Base-by-base conservation (phyloP, 2,888 invertebrate species). In the Protonemura montana region DNA sequence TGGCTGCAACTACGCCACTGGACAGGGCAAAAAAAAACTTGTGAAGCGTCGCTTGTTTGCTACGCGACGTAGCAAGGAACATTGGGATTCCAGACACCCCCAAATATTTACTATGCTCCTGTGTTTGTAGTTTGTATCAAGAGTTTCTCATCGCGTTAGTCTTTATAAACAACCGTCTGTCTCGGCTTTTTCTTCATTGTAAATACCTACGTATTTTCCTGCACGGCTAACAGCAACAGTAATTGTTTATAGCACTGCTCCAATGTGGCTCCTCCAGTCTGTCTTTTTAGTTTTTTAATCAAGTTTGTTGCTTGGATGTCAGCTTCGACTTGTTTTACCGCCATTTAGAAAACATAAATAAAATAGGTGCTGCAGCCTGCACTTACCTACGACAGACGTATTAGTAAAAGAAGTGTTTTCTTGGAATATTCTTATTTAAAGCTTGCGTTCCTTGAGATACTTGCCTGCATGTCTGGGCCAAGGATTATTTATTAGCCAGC, bases 181-280 rank as follows among this genome's bases (percentile, higher is more conserved):
- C 59, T 59, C 13, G 59, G 16, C n/a, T n/a, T 59, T 59, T 59
- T 59, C 21, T 21, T 21, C 59, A 21, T 3, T 59, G 21, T 59
- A 59, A 59, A 59, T 59, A 59, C 59, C 59, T 59, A 59, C 59
- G 59, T 59, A 21, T 59, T 59, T 59, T 59, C 59, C 59, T 59
- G 7, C 59, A 59, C 59, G 59, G 59, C 21, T 7, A 59, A 59
- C 59, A 59, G 59, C 59, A 16, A 59, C 59, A 59, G 59, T 59
- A 59, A 59, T 59, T 59, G 59, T 59, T 59, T 59, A 59, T 59
- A 59, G 59, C 59, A 59, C 59, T 21, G 59, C 59, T 59, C 59
- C 6, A 59, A 59, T 59, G 16, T 59, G 59, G 59, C 21, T 59
- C 59, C 59, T 59, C 59, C 13, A 7, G 59, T 13, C 21, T 59